Evolutionary conservation across 2,888 invertebrate species (phyloP).

Genomic region (Stenichneumon culpator): DNA sequence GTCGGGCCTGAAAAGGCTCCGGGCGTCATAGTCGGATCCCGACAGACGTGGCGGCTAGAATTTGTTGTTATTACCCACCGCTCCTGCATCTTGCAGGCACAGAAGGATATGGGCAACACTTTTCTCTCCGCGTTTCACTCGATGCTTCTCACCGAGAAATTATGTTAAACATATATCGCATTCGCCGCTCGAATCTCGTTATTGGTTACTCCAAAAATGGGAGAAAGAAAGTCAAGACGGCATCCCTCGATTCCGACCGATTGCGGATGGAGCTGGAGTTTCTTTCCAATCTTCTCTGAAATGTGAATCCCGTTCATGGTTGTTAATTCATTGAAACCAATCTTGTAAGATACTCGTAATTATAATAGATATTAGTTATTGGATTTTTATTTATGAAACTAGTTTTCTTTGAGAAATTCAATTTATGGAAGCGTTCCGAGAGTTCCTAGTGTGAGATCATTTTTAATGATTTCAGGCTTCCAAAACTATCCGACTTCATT

Average conservation of each 20-base stretch:
- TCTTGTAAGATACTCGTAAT: background rate
- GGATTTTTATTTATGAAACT: background rate
- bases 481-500: too few species aligned
- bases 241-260: background rate
- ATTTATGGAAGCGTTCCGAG: background rate
- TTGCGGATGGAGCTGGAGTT: background rate
- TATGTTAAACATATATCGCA: constrained; percentile 36
- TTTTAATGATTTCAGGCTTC: background rate
- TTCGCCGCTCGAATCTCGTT: constrained; percentile 36
- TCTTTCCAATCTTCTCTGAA: background rate
- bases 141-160: constrained; percentile 39
- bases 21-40: constrained; percentile 63
- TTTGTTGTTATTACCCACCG: constrained; percentile 58
- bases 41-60: constrained; percentile 59
- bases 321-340: background rate
- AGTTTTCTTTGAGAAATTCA: background rate
- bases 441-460: background rate
- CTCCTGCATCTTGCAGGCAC: constrained; percentile 39
- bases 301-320: background rate
- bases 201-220: constrained; percentile 18
- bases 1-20: constrained; percentile 54
- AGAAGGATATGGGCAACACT: constrained; percentile 45
- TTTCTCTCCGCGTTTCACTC: constrained; percentile 53
- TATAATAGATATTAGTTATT: background rate
- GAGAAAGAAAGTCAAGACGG: constrained; percentile 8